These are phyloP conservation scores for Drosophila sulfurigaster DNA, from an alignment of 1,140 invertebrate genomes.

Conservation along the genomic window DNA sequence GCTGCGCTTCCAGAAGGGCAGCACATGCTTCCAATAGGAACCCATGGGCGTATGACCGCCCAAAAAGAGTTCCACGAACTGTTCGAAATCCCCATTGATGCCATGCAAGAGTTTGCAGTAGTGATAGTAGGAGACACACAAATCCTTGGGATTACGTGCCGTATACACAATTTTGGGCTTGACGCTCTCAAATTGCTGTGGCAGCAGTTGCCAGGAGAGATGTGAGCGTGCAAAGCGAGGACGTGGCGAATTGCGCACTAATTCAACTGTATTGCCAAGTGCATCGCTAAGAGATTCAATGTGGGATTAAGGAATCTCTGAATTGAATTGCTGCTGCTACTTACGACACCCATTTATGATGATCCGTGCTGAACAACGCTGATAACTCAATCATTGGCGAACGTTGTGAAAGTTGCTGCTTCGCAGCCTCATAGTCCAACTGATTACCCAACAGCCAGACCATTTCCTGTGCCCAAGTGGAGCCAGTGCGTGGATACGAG, in stretches of 20 bases:
- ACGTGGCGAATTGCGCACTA: conserved; percentile 88
- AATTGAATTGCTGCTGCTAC: conserved; percentile 13
- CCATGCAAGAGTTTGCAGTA: conserved; percentile 91
- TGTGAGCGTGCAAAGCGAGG: conserved; percentile 93
- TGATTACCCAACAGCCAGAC: conserved; percentile 93
- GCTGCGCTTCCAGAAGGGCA: conserved; percentile 90
- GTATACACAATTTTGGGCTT: conserved; percentile 96
- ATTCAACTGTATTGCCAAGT: conserved; percentile 85
- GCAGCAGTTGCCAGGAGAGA: conserved; percentile 90
- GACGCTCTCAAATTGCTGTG: conserved; percentile 88
- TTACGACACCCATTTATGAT: conserved; percentile 85
- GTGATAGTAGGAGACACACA: conserved; percentile 96
- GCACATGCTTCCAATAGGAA: conserved; percentile 90
- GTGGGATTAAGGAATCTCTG: neutral
- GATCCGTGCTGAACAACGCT: conserved; percentile 86
- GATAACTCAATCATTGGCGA: conserved; percentile 87
- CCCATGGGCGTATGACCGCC: conserved; percentile 89
- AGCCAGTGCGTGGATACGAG: conserved; percentile 93
- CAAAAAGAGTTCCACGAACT: conserved; percentile 92
- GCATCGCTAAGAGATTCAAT: conserved; percentile 37
- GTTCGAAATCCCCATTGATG: conserved; percentile 90
- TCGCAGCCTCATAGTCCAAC: conserved; percentile 91
- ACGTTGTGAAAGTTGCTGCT: conserved; percentile 88
- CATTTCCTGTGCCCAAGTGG: conserved; percentile 96
- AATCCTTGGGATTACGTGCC: conserved; percentile 96